These are phyloP conservation scores for Caradrina clavipalpis DNA, from an alignment of 2,888 invertebrate genomes.

Conservation along the genomic window DNA sequence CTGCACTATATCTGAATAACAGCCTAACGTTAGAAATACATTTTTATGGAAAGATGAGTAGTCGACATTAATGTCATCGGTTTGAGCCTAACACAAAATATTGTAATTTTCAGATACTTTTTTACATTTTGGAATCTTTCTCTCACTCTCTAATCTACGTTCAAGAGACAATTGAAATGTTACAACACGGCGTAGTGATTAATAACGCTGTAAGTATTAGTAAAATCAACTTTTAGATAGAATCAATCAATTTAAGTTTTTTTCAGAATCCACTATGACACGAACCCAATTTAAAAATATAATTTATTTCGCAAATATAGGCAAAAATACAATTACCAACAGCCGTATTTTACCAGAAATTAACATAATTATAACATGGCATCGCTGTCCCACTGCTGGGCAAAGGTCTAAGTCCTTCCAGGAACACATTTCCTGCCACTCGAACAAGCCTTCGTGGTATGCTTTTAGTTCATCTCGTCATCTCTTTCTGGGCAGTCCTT, in stretches of 20 bases:
- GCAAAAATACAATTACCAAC: no score
- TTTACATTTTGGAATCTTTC: constrained; percentile 13
- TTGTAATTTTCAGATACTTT: constrained; percentile 33
- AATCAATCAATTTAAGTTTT: background rate
- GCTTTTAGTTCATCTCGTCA: no score
- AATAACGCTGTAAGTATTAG: background rate
- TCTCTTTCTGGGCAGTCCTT: no score
- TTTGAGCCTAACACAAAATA: background rate
- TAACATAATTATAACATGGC: no score
- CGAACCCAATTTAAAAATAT: no score
- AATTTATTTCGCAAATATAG: no score
- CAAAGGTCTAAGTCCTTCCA: no score
- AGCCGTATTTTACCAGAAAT: no score
- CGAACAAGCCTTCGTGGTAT: no score
- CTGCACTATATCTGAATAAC: background rate
- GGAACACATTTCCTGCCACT: no score
- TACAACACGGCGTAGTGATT: background rate
- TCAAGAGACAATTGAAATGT: constrained; percentile 9
- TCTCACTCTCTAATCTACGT: constrained; percentile 12
- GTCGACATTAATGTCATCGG: background rate
- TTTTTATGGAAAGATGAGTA: background rate
- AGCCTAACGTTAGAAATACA: background rate
- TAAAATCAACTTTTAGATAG: background rate
- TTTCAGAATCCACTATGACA: no score
- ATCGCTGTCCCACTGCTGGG: no score